A percentile compares a stretch with the other conserved stretches of the same genome.
Conservation (phyloP, 1,140 invertebrate genomes). For the Schlechtendalia chinensis region DNA sequence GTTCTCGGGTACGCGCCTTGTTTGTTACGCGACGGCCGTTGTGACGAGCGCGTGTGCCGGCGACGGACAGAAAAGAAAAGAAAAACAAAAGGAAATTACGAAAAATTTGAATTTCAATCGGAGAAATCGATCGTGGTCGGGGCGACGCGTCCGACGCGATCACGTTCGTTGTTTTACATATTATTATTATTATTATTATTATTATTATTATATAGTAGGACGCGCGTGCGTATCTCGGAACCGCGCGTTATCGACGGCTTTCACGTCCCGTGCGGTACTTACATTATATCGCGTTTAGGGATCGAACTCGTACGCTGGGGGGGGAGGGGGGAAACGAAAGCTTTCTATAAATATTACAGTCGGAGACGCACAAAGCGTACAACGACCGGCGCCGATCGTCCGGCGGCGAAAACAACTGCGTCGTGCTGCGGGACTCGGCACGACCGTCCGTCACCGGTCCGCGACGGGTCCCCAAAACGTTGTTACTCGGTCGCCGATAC, state of each 20-base stretch:
- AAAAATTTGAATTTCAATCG: conserved; percentile 30
- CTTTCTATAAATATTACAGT: conserved; percentile 14
- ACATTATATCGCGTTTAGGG: conserved; percentile 39
- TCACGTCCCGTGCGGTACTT: background rate
- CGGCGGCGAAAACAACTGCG: background rate
- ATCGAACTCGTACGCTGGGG: background rate
- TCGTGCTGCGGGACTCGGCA: background rate
- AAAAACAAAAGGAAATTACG: background rate
- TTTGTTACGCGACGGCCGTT: background rate
- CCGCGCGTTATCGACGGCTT: background rate
- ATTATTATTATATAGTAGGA: too few species aligned
- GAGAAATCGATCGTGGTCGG: conserved; percentile 26
- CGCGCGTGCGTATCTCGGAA: background rate
- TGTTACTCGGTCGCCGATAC: too few species aligned
- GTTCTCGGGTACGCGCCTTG: too few species aligned
- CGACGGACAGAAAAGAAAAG: background rate
- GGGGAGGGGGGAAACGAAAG: background rate
- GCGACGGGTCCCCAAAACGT: too few species aligned
- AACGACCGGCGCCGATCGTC: background rate
- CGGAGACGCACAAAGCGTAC: background rate
- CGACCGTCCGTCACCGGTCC: too few species aligned
- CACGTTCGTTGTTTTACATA: conserved; percentile 40
- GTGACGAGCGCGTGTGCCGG: too few species aligned
- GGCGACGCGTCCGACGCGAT: conserved; percentile 12
- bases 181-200: background rate